These are phyloP conservation scores for Nasonia vitripennis DNA, from an alignment of 1,140 invertebrate species.

Conservation along the genomic window DNA sequence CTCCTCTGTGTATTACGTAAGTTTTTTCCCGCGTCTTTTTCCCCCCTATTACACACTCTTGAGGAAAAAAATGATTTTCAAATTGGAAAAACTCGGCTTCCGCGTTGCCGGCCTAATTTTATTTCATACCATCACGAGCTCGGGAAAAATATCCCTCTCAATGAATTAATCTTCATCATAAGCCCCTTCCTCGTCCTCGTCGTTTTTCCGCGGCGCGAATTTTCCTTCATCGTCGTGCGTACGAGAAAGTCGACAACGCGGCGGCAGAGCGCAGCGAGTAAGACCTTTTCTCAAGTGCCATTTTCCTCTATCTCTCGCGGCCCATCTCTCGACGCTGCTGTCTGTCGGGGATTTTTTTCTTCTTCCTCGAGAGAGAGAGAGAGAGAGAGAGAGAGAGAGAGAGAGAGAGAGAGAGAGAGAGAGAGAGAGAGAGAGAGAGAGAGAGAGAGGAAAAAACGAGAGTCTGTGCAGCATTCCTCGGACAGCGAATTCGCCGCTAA, in stretches of 20 bases:
- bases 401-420: no score
- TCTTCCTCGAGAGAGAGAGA: not conserved
- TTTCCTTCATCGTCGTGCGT: constrained; percentile 23
- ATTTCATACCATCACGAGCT: not conserved
- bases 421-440: no score
- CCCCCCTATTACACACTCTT: no score
- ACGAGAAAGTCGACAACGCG: constrained; percentile 15
- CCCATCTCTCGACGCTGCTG: constrained; percentile 19
- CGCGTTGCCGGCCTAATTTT: not conserved
- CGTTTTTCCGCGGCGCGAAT: constrained; percentile 28
- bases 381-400: no score
- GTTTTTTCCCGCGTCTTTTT: not conserved
- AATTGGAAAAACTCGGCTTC: no score
- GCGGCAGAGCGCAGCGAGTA: constrained; percentile 13
- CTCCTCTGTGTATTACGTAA: not conserved
- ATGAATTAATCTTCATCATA: constrained; percentile 46
- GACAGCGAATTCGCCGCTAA: constrained; percentile 36
- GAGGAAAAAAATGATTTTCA: no score
- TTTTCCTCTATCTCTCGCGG: constrained; percentile 45
- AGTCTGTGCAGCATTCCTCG: not conserved
- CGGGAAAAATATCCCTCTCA: constrained; percentile 36
- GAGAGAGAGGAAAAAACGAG: no score
- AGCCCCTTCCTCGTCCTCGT: not conserved
- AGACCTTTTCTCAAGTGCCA: constrained; percentile 34
- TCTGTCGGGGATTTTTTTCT: constrained; percentile 20